These are phyloP conservation scores for Labeo catla DNA, from an alignment of 2,113 vertebrate genomes.

Conservation along the genomic window DNA sequence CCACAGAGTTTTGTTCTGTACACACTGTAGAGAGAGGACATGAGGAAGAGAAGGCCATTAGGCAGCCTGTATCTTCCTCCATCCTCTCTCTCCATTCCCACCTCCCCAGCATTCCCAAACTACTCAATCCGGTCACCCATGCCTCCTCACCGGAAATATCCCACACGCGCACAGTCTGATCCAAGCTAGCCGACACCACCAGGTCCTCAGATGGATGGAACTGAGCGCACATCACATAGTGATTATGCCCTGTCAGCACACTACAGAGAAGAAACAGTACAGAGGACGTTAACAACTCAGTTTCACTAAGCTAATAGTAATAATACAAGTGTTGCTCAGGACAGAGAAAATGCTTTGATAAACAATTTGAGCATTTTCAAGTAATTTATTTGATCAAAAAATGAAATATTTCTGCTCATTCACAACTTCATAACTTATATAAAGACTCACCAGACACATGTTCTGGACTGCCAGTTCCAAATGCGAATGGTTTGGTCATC, in stretches of 20 bases:
- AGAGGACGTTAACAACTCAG: not conserved
- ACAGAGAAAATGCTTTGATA: not conserved
- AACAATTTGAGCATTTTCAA: not conserved
- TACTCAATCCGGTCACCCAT: slow-evolving; percentile 20
- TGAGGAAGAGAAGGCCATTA: slow-evolving; percentile 44
- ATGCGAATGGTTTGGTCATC: slow-evolving; percentile 97
- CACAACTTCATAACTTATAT: not conserved
- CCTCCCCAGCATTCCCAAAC: slow-evolving; percentile 16
- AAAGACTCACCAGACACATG: slow-evolving; percentile 90
- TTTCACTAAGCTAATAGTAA: not conserved
- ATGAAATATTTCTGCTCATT: not conserved
- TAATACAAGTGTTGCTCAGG: not conserved
- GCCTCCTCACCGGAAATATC: slow-evolving; percentile 96
- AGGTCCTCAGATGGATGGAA: slow-evolving; percentile 96
- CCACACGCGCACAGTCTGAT: slow-evolving; percentile 98
- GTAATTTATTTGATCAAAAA: not conserved
- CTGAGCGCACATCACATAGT: slow-evolving; percentile 98
- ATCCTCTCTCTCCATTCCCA: slow-evolving; percentile 54
- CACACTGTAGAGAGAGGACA: slow-evolving; percentile 60
- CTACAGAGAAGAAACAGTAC: slow-evolving; percentile 66
- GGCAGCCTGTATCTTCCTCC: slow-evolving; percentile 47
- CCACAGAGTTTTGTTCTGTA: slow-evolving; percentile 71
- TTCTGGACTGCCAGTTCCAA: slow-evolving; percentile 98
- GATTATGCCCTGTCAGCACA: slow-evolving; percentile 95
- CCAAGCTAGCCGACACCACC: slow-evolving; percentile 96